Evolutionary conservation across 2,888 invertebrate genomes (phyloP).

Genomic region (Polydrusus cervinus): DNA sequence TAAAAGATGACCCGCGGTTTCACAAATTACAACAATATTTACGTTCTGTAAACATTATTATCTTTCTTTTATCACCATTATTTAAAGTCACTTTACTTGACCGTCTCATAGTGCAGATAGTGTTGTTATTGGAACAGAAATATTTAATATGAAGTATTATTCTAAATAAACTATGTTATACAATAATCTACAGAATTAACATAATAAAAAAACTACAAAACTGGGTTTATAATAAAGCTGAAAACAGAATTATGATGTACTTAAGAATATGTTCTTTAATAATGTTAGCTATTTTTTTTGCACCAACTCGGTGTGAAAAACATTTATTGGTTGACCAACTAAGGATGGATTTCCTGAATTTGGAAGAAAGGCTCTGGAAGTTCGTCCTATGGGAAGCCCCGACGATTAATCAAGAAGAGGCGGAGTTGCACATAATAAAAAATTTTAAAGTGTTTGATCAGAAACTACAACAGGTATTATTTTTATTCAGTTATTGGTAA

Average conservation of each 20-base stretch:
- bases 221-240: not conserved
- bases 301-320: constrained; percentile 1
- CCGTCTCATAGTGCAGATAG: not conserved
- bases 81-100: not conserved
- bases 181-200: not conserved
- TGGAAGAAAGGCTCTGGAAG: constrained; percentile 55
- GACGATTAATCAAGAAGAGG: not conserved
- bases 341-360: constrained; percentile 50
- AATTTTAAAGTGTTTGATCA: constrained; percentile 42
- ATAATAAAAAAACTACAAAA: too few relatives aligned
- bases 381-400: constrained; percentile 47
- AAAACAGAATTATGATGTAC: not conserved
- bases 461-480: constrained; percentile 47
- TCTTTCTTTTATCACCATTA: not conserved
- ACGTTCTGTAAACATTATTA: not conserved
- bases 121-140: not conserved
- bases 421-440: constrained; percentile 38
- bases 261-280: not conserved
- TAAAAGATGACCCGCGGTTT: not conserved
- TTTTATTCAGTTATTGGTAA: too few relatives aligned
- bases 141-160: not conserved
- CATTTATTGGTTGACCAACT: constrained; percentile 51
- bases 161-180: not conserved
- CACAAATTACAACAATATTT: not conserved
- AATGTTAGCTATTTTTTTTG: not conserved